These are phyloP conservation scores for Sycophila texana DNA, from an alignment of 2,888 invertebrate species.

Conservation along the genomic window DNA sequence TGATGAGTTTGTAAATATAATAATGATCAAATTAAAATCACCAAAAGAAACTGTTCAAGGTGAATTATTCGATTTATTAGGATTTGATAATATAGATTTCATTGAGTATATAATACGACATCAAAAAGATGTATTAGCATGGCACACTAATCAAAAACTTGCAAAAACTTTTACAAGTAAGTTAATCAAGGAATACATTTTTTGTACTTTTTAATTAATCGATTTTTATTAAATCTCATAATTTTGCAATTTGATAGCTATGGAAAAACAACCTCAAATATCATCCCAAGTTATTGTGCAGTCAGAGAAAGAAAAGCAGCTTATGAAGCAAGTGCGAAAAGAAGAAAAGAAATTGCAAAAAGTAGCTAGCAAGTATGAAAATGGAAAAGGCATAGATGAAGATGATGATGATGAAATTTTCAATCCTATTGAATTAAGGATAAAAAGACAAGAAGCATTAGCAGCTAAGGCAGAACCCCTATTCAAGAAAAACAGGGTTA, in stretches of 20 bases:
- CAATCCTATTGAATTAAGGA: slow-evolving; percentile 77
- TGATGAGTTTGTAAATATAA: slow-evolving; percentile 79
- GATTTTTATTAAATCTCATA: no score
- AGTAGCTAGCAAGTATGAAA: slow-evolving; percentile 74
- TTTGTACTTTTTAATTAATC: not conserved
- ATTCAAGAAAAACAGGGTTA: slow-evolving; percentile 72
- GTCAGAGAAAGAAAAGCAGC: slow-evolving; percentile 88
- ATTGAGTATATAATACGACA: slow-evolving; percentile 69
- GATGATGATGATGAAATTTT: slow-evolving; percentile 76
- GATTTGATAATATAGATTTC: slow-evolving; percentile 82
- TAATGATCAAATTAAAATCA: slow-evolving; percentile 79
- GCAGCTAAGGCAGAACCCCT: slow-evolving; percentile 77
- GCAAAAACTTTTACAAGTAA: slow-evolving; percentile 79
- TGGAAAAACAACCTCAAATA: slow-evolving; percentile 79
- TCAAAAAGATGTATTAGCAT: slow-evolving; percentile 63
- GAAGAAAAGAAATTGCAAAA: slow-evolving; percentile 87
- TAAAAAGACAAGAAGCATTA: slow-evolving; percentile 76
- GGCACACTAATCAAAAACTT: slow-evolving; percentile 59
- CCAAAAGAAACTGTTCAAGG: slow-evolving; percentile 82
- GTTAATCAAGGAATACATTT: slow-evolving; percentile 74
- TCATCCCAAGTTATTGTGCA: slow-evolving; percentile 89
- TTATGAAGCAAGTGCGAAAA: slow-evolving; percentile 86
- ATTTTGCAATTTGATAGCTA: slow-evolving; percentile 65
- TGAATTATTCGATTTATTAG: slow-evolving; percentile 91
- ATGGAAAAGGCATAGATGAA: slow-evolving; percentile 70